These are phyloP conservation scores for Prietella phreatophila DNA, from an alignment of 2,113 vertebrate species.

Conservation along the genomic window DNA sequence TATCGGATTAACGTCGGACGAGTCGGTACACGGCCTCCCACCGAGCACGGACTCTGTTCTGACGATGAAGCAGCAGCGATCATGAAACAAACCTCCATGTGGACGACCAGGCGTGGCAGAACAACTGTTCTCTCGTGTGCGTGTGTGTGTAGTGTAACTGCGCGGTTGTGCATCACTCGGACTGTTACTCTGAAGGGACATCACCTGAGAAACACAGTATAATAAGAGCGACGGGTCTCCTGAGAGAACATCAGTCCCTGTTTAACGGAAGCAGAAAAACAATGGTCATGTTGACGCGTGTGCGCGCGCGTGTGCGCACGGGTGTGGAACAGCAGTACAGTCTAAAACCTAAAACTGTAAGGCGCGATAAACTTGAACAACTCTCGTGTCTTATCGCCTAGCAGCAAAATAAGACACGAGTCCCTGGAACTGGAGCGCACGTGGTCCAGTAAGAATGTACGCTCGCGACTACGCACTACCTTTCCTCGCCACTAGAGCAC, in stretches of 20 bases:
- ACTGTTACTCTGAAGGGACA: slow-evolving; percentile 2
- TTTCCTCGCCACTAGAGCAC: neutral
- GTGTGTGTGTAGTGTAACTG: neutral
- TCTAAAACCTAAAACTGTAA: slow-evolving; percentile 2
- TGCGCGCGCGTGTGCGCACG: neutral
- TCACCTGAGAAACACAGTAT: slow-evolving; percentile 25
- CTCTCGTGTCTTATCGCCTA: slow-evolving; percentile 44
- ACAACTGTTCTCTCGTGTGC: neutral
- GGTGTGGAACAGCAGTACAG: slow-evolving; percentile 13
- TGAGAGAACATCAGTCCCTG: slow-evolving; percentile 16
- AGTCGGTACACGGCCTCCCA: neutral
- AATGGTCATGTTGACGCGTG: neutral
- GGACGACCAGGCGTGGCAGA: neutral
- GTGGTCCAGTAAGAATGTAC: neutral
- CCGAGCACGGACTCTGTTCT: neutral
- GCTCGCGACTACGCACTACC: neutral
- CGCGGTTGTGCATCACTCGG: neutral
- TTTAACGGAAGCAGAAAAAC: slow-evolving; percentile 12
- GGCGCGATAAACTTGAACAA: neutral
- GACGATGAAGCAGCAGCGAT: neutral
- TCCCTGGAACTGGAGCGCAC: neutral
- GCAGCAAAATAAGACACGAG: slow-evolving; percentile 46
- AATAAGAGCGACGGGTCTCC: slow-evolving; percentile 12
- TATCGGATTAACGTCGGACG: neutral
- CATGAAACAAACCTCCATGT: neutral